Conservation (phyloP, 2,888 invertebrate genomes). For the Choristoneura rosaceana region DNA sequence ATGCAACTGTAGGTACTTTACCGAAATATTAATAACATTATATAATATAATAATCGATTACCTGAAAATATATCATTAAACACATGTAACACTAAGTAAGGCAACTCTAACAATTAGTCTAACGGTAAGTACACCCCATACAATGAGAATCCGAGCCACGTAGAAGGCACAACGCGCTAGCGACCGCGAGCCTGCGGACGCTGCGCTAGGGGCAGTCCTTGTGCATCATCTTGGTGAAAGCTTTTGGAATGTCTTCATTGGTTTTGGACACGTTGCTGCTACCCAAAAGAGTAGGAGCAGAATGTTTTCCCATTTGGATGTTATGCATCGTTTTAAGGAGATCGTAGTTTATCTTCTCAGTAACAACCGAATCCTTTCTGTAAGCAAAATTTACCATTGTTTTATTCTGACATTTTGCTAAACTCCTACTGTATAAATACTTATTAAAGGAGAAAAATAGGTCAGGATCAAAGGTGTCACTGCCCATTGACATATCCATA, state of each 20-base stretch:
- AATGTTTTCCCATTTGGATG: slow-evolving; percentile 89
- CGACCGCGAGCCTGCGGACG: slow-evolving; percentile 10
- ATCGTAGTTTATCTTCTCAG: slow-evolving; percentile 96
- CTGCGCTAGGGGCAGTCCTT: slow-evolving; percentile 76
- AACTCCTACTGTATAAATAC: too few relatives aligned
- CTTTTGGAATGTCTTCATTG: slow-evolving; percentile 93
- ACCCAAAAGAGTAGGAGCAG: slow-evolving; percentile 92
- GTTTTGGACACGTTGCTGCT: slow-evolving; percentile 90
- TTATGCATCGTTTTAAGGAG: slow-evolving; percentile 90
- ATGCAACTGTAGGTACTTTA: background rate
- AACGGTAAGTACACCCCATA: slow-evolving; percentile 18
- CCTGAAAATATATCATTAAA: slow-evolving; percentile 4
- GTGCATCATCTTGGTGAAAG: slow-evolving; percentile 86
- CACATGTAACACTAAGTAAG: slow-evolving; percentile 20
- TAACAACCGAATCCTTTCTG: slow-evolving; percentile 95
- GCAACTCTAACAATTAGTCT: slow-evolving; percentile 26
- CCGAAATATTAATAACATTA: background rate
- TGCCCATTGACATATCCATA: too few relatives aligned
- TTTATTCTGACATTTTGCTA: too few relatives aligned
- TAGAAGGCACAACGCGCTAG: slow-evolving; percentile 9
- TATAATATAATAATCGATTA: slow-evolving; percentile 4
- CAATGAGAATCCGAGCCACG: slow-evolving; percentile 4
- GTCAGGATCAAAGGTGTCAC: too few relatives aligned
- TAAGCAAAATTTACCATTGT: slow-evolving; percentile 42
- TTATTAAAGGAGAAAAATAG: too few relatives aligned